These are phyloP conservation scores for Crossaster papposus DNA, from an alignment of 53 echinoderm and acorn worm genomes.

Conservation along the genomic window DNA sequence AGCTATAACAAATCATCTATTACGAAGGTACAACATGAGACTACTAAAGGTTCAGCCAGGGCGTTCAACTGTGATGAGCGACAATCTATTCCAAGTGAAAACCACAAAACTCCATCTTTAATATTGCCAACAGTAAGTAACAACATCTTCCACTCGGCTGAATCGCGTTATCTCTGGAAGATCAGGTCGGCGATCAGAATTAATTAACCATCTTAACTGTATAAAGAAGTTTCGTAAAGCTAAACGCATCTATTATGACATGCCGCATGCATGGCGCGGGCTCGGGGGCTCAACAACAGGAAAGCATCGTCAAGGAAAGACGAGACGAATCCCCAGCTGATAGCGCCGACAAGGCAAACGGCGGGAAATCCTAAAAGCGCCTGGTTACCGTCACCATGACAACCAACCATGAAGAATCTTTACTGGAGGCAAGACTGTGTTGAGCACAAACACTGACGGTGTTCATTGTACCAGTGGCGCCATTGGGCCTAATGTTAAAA, in stretches of 20 bases:
- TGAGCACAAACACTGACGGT: neutral
- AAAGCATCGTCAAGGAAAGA: neutral
- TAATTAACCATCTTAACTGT: neutral
- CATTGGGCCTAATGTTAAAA: neutral
- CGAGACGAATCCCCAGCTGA: neutral
- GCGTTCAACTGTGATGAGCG: neutral
- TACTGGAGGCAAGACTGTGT: neutral
- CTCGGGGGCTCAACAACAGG: neutral
- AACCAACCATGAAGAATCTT: neutral
- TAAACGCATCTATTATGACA: neutral
- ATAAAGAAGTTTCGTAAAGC: neutral
- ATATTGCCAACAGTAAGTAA: neutral
- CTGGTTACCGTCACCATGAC: slow-evolving; percentile 11
- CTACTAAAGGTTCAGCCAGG: neutral
- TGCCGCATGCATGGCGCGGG: neutral
- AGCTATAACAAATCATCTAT: neutral
- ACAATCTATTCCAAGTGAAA: neutral
- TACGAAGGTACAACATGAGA: neutral
- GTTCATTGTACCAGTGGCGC: neutral
- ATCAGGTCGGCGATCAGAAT: neutral
- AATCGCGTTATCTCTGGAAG: neutral
- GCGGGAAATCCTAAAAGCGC: neutral
- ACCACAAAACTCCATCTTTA: neutral
- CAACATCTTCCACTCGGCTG: neutral
- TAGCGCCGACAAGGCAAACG: neutral